Percentiles rank a stretch among this genome's conserved stretches.
Conservation (phyloP, 2,113 vertebrate species). For the Hypomesus transpacificus region DNA sequence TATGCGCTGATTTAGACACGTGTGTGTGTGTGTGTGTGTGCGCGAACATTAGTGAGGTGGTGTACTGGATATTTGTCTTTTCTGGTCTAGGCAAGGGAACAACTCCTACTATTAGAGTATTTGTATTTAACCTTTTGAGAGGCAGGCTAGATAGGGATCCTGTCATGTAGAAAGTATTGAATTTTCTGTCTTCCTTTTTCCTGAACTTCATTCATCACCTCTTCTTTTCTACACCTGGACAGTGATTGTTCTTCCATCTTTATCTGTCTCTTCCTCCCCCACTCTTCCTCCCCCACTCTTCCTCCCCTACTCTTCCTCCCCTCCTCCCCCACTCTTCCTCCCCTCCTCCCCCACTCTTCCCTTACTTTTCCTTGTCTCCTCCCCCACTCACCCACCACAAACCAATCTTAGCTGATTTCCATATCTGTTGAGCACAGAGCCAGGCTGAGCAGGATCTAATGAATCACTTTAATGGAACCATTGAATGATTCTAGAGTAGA, state of each 20-base stretch:
- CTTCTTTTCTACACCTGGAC: background rate
- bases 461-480: constrained; percentile 7
- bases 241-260: too few species aligned
- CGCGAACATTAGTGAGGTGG: background rate
- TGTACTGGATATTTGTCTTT: background rate
- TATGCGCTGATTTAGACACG: background rate
- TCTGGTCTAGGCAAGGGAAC: background rate
- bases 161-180: background rate
- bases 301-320: too few species aligned
- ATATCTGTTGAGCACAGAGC: background rate
- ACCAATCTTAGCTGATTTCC: constrained; percentile 4
- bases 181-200: background rate
- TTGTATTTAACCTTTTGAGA: background rate
- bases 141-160: background rate
- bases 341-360: background rate
- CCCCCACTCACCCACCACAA: background rate
- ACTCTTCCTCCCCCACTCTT: background rate
- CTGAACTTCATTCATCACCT: background rate
- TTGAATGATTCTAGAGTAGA: constrained; percentile 3
- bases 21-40: background rate
- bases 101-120: background rate
- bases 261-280: background rate
- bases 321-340: too few species aligned
- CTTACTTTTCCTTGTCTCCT: background rate
- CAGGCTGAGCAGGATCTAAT: constrained; percentile 2